Conservation (phyloP, 1,140 invertebrate species). For the Bombus consobrinus region DNA sequence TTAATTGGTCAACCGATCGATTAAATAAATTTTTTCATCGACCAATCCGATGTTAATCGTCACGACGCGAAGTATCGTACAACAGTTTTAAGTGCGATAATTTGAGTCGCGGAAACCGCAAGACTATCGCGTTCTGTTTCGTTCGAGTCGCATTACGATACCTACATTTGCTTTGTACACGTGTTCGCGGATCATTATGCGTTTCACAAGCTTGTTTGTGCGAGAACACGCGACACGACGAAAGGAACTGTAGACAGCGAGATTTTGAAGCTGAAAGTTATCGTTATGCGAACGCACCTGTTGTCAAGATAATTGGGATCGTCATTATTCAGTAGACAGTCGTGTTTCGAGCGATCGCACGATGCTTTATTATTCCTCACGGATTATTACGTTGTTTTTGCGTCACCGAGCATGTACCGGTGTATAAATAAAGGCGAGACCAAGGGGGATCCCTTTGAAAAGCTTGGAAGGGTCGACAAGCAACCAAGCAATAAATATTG, state of each 20-base stretch:
- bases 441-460: neutral
- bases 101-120: no score
- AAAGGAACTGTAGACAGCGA: neutral
- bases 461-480: slow-evolving; percentile 19
- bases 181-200: slow-evolving; percentile 5
- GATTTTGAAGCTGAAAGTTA: neutral
- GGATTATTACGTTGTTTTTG: slow-evolving; percentile 42
- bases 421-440: slow-evolving; percentile 18
- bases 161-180: neutral
- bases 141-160: neutral
- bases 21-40: no score
- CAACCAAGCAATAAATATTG: slow-evolving; percentile 30
- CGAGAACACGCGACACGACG: neutral
- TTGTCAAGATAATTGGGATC: slow-evolving; percentile 40
- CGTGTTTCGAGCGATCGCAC: neutral
- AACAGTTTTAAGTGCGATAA: no score
- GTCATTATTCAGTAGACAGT: slow-evolving; percentile 14
- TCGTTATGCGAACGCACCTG: neutral
- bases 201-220: neutral
- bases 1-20: no score
- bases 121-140: neutral
- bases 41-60: no score
- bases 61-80: no score
- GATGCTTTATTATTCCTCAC: slow-evolving; percentile 11
- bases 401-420: neutral